Conservation (phyloP, 2,888 invertebrate species). For the Zygaena filipendulae region DNA sequence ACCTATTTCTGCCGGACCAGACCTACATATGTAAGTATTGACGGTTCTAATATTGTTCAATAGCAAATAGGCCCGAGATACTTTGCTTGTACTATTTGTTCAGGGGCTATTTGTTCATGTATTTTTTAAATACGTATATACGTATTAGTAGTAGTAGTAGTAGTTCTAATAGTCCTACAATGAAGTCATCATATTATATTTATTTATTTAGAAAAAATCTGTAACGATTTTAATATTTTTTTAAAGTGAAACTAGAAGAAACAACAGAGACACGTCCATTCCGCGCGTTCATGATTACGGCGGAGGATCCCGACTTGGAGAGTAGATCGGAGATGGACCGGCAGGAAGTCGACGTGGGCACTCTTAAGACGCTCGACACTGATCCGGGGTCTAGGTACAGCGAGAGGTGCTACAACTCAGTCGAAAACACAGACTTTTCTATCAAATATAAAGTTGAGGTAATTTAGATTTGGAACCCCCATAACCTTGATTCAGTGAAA, state of each 20-base stretch:
- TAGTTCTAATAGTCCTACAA: not conserved
- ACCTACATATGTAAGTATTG: conserved; percentile 47
- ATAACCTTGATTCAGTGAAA: too few relatives aligned
- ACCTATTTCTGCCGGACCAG: conserved; percentile 38
- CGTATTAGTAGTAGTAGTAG: too few relatives aligned
- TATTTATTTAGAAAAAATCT: not conserved
- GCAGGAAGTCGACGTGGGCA: conserved; percentile 35
- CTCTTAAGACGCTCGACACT: conserved; percentile 40
- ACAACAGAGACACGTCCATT: conserved; percentile 30
- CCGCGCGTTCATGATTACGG: conserved; percentile 56
- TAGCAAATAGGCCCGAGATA: too few relatives aligned
- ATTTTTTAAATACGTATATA: not conserved
- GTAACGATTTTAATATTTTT: conserved; percentile 10
- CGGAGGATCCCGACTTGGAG: conserved; percentile 47
- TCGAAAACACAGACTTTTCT: conserved; percentile 48
- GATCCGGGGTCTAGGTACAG: conserved; percentile 39
- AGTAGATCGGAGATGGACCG: conserved; percentile 25
- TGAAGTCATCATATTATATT: not conserved
- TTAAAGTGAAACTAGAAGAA: conserved; percentile 38
- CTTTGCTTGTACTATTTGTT: too few relatives aligned
- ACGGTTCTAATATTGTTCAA: too few relatives aligned
- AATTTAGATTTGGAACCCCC: conserved; percentile 2
- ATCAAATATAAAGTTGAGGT: conserved; percentile 43
- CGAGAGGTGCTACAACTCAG: conserved; percentile 42
- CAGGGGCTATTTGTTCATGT: not conserved